These are phyloP conservation scores for Sclerodermus sp. DNA, from an alignment of 2,888 invertebrate species.

Conservation along the genomic window DNA sequence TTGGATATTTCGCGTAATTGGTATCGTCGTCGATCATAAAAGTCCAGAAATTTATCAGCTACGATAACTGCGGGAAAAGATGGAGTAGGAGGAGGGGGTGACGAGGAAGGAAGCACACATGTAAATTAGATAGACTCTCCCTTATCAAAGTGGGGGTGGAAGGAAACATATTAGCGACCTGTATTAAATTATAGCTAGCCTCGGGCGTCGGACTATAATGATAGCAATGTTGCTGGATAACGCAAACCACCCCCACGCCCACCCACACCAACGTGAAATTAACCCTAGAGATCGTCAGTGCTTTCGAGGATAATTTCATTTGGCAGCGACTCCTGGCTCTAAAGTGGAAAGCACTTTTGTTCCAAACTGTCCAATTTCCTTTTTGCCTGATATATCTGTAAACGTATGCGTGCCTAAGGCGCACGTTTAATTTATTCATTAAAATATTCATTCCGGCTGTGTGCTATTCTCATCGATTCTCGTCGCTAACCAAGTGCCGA, in stretches of 20 bases:
- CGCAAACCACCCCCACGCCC: slow-evolving; percentile 29
- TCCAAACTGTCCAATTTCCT: slow-evolving; percentile 4
- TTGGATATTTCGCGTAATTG: no score
- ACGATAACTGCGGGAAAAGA: no score
- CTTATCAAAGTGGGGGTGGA: not conserved
- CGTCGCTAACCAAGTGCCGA: no score
- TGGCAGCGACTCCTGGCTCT: slow-evolving; percentile 33
- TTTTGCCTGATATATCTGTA: no score
- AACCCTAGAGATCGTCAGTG: slow-evolving; percentile 41
- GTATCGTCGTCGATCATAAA: no score
- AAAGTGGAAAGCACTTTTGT: not conserved
- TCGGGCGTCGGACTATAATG: slow-evolving; percentile 35
- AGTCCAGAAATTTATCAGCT: no score
- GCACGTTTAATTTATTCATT: no score
- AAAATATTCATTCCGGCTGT: no score
- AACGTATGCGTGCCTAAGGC: no score
- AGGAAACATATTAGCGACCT: slow-evolving; percentile 44
- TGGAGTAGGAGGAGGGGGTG: no score
- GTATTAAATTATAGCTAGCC: slow-evolving; percentile 53
- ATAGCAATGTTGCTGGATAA: slow-evolving; percentile 36
- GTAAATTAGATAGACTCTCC: slow-evolving; percentile 2
- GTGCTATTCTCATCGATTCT: no score
- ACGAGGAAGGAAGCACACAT: slow-evolving; percentile 1
- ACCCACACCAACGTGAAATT: slow-evolving; percentile 28
- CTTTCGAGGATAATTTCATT: slow-evolving; percentile 50